Conservation (phyloP, 2,888 invertebrate genomes). For the Ctena decussata region DNA sequence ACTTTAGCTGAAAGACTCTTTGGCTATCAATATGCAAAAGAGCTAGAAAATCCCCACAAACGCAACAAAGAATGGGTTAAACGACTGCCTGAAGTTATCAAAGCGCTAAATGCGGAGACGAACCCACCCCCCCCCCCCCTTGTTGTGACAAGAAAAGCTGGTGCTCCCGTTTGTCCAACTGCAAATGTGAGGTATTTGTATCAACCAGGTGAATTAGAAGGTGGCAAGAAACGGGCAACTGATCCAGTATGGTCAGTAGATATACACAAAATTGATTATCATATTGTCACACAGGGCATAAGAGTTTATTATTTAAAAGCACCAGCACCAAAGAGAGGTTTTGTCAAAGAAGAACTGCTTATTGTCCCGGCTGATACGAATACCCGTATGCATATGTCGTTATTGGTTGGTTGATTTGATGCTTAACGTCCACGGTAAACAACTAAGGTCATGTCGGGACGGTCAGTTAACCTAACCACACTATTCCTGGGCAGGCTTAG, state of each 20-base stretch:
- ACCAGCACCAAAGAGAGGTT: constrained; percentile 52
- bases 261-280: constrained; percentile 44
- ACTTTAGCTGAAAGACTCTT: constrained; percentile 57
- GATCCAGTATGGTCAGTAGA: constrained; percentile 52
- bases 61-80: constrained; percentile 49
- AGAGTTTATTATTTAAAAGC: constrained; percentile 50
- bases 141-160: constrained; percentile 19
- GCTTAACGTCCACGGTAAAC: no score
- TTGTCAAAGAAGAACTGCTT: no score
- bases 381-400: no score
- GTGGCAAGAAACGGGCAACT: constrained; percentile 39
- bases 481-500: no score
- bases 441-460: no score
- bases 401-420: no score
- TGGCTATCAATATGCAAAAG: constrained; percentile 31
- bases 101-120: constrained; percentile 47
- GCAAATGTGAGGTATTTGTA: constrained; percentile 47
- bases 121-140: constrained; percentile 28
- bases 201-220: constrained; percentile 56
- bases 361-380: no score
- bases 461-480: no score
- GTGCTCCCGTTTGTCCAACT: constrained; percentile 10
- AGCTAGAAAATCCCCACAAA: background rate
- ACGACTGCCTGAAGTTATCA: constrained; percentile 48
- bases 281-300: no score